phyloP scores from a whole-genome alignment of 2,888 invertebrate species.

The Andrena hattorfiana region DNA sequence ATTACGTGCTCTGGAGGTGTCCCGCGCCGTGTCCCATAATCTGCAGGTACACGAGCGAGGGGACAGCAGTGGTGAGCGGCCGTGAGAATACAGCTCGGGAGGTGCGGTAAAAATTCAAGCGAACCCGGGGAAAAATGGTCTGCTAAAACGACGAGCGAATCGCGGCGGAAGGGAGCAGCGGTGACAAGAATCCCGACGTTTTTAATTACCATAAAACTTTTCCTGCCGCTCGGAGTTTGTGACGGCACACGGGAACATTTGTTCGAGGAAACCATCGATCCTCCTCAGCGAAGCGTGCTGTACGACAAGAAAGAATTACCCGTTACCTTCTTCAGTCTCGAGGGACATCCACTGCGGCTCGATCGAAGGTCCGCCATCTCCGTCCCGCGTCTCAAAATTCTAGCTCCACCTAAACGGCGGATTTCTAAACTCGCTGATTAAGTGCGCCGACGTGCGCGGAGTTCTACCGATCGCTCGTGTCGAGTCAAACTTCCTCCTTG shows the following conservation, averaged over 20 bases:
- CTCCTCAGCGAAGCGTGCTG: conserved; percentile 21
- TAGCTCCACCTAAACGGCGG: conserved; percentile 28
- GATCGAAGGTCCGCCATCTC: conserved; percentile 3
- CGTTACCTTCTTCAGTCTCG: conserved; percentile 56
- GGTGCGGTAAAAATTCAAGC: not conserved
- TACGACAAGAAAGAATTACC: conserved; percentile 60
- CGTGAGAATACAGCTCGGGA: conserved; percentile 11
- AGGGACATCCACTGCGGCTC: conserved; percentile 51
- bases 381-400: conserved; percentile 28
- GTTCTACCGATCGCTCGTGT: not conserved
- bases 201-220: conserved; percentile 8
- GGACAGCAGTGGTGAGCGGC: not conserved
- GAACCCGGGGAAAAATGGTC: not conserved
- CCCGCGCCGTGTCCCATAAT: conserved; percentile 52
- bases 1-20: conserved; percentile 53
- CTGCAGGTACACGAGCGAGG: conserved; percentile 53
- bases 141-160: not conserved
- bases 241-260: not conserved
- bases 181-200: not conserved
- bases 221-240: not conserved
- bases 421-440: conserved; percentile 21
- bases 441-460: conserved; percentile 1
- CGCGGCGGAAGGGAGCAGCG: not conserved
- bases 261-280: not conserved
- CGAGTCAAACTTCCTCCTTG: not conserved